Conservation (phyloP, 2,113 vertebrate genomes). For the Oncorhynchus keta region DNA sequence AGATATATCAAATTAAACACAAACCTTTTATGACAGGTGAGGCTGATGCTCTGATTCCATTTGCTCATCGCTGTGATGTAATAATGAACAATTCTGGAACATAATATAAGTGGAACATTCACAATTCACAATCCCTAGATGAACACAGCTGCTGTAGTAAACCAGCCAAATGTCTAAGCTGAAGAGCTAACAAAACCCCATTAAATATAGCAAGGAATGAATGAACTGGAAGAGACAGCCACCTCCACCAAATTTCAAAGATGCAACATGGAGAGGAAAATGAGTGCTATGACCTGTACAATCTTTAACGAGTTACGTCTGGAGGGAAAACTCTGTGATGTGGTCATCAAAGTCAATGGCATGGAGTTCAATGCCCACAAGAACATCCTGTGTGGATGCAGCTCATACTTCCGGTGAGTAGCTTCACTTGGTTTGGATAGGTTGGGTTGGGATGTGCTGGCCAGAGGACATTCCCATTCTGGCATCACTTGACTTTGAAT, state of each 20-base stretch:
- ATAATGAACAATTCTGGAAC: constrained; percentile 19
- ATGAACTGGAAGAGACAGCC: constrained; percentile 12
- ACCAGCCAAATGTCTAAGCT: not conserved
- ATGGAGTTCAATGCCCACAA: constrained; percentile 80
- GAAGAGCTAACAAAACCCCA: not conserved
- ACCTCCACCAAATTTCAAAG: constrained; percentile 14
- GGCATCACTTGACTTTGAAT: not conserved
- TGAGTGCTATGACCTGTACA: constrained; percentile 6
- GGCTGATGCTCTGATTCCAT: not conserved
- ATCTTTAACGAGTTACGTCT: constrained; percentile 76
- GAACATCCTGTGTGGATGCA: constrained; percentile 84
- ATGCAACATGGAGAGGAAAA: constrained; percentile 9
- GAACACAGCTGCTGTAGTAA: not conserved
- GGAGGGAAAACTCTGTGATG: constrained; percentile 80
- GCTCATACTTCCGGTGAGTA: constrained; percentile 78
- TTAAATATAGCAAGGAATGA: not conserved
- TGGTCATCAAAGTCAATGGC: constrained; percentile 73
- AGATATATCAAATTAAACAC: too few species aligned
- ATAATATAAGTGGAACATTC: not conserved
- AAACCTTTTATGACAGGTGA: too few species aligned
- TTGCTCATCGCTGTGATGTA: constrained; percentile 10
- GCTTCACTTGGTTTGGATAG: not conserved
- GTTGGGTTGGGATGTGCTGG: not conserved
- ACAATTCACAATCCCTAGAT: not conserved
- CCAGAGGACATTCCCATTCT: too few species aligned